These are phyloP conservation scores for Chloroclysta siterata DNA, from an alignment of 2,888 invertebrate species.

Conservation along the genomic window DNA sequence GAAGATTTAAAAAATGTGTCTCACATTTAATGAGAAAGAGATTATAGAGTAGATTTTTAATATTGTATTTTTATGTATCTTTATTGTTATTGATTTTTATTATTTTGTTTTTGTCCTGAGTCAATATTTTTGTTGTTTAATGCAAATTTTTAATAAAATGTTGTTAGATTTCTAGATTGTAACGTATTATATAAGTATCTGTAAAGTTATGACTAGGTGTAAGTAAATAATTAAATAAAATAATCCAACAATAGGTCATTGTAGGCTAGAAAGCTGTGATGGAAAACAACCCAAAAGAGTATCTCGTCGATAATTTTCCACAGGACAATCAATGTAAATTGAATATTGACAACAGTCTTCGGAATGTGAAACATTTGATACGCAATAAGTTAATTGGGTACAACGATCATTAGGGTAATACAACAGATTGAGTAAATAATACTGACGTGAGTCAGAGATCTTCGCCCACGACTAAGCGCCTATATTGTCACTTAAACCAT, in stretches of 20 bases:
- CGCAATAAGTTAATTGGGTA: slow-evolving; percentile 53
- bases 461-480: slow-evolving; percentile 55
- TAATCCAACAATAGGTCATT: background rate
- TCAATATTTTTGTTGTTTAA: too few relatives aligned
- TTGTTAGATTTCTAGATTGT: too few relatives aligned
- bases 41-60: too few relatives aligned
- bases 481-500: slow-evolving; percentile 13
- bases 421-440: slow-evolving; percentile 37
- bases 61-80: too few relatives aligned
- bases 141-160: too few relatives aligned
- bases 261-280: background rate
- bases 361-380: slow-evolving; percentile 45
- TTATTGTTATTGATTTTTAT: too few relatives aligned
- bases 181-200: too few relatives aligned
- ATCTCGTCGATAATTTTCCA: slow-evolving; percentile 8
- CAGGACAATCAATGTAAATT: background rate
- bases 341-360: slow-evolving; percentile 6
- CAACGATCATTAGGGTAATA: slow-evolving; percentile 47
- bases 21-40: too few relatives aligned
- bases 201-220: too few relatives aligned
- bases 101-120: too few relatives aligned
- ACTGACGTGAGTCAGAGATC: slow-evolving; percentile 51
- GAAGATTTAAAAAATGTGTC: too few relatives aligned
- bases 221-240: too few relatives aligned
- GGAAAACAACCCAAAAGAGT: background rate